These are phyloP conservation scores for Denticeps clupeoides DNA, from an alignment of 2,797 vertebrate species.

Conservation along the genomic window DNA sequence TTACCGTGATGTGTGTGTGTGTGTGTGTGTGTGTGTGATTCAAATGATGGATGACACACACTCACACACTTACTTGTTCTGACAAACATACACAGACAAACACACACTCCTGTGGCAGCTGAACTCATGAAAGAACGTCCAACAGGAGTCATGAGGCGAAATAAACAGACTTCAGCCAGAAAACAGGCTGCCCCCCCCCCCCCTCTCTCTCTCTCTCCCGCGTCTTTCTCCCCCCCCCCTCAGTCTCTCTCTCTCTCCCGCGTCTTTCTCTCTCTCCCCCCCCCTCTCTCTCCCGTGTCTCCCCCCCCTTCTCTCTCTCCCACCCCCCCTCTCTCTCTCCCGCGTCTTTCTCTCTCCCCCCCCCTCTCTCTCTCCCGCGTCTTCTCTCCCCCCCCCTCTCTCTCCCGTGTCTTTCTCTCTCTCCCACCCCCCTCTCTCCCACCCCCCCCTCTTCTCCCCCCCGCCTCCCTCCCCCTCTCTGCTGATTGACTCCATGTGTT, in stretches of 20 bases:
- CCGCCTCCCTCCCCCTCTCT: conserved; percentile 10
- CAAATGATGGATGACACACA: not conserved
- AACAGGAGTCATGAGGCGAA: not conserved
- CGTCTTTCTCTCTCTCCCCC: conserved; percentile 4
- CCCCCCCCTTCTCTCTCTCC: not conserved
- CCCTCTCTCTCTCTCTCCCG: not conserved
- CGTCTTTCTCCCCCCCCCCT: not conserved
- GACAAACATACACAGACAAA: conserved; percentile 6
- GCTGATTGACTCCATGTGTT: conserved; percentile 6
- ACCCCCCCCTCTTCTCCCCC: conserved; percentile 1
- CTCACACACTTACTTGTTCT: too few species aligned
- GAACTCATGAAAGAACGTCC: too few species aligned
- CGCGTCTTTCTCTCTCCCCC: conserved; percentile 30
- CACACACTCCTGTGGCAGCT: too few species aligned
- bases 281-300: not conserved
- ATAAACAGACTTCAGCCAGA: not conserved
- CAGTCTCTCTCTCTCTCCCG: not conserved
- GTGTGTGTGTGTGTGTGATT: not conserved
- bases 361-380: not conserved
- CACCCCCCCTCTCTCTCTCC: conserved; percentile 28
- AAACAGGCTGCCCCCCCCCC: not conserved
- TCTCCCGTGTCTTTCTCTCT: conserved; percentile 20
- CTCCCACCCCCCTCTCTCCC: not conserved
- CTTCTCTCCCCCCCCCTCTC: not conserved
- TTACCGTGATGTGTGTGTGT: not conserved